Percentiles rank a stretch among this genome's conserved stretches.
Conservation (phyloP, 2,888 invertebrate genomes). For the Rapana venosa region DNA sequence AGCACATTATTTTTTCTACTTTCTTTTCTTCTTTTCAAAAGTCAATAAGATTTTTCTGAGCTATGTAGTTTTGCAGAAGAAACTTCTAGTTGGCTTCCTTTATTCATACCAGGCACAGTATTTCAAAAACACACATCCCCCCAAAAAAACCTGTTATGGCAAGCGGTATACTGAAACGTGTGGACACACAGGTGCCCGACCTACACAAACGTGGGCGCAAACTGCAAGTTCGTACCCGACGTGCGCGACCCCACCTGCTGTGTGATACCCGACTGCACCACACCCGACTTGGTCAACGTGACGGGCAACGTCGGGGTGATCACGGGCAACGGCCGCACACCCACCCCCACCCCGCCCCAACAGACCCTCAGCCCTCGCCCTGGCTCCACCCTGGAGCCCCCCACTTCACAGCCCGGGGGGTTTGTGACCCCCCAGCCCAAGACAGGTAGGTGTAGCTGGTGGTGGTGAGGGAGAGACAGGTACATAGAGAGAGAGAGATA, state of each 20-base stretch:
- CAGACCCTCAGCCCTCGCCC: slow-evolving; percentile 16
- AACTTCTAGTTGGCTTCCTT: too few relatives aligned
- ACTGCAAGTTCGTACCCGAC: slow-evolving; percentile 66
- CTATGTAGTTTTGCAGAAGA: too few relatives aligned
- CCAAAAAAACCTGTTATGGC: too few relatives aligned
- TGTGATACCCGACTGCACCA: slow-evolving; percentile 61
- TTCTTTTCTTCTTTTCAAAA: too few relatives aligned
- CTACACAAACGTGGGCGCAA: slow-evolving; percentile 56
- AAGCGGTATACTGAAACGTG: too few relatives aligned
- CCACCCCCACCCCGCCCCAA: slow-evolving; percentile 41
- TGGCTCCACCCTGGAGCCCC: slow-evolving; percentile 49
- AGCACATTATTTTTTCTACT: too few relatives aligned
- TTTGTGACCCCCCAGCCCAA: slow-evolving; percentile 45
- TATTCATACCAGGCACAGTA: too few relatives aligned
- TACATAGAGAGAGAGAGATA: too few relatives aligned
- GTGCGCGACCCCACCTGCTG: slow-evolving; percentile 66
- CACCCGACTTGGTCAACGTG: slow-evolving; percentile 46
- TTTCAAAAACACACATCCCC: too few relatives aligned
- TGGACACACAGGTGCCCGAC: slow-evolving; percentile 56
- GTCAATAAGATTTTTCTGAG: too few relatives aligned
- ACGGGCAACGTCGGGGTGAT: slow-evolving; percentile 47
- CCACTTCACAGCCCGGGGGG: slow-evolving; percentile 14
- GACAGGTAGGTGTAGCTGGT: not conserved
- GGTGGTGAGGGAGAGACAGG: too few relatives aligned
- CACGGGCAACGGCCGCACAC: slow-evolving; percentile 6